Conservation (phyloP, 2,797 vertebrate genomes). For the Liasis olivaceus region DNA sequence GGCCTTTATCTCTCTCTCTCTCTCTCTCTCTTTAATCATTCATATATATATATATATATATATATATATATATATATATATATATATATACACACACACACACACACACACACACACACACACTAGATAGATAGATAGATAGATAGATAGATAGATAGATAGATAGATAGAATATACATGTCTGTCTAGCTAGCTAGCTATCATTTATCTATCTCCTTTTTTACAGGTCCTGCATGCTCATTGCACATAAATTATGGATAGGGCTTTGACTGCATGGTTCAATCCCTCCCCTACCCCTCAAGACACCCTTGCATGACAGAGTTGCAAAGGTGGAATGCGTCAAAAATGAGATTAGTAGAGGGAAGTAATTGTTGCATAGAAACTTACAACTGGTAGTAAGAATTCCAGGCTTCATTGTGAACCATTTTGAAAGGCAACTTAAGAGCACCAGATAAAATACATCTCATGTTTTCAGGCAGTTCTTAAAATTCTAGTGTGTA, state of each 20-base stretch:
- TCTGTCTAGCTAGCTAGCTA: too few relatives aligned
- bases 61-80: too few relatives aligned
- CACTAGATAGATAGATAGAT: too few relatives aligned
- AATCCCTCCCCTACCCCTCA: neutral
- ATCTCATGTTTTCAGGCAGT: fast-evolving
- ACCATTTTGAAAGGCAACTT: neutral
- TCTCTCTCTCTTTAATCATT: too few relatives aligned
- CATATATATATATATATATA: too few relatives aligned
- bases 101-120: too few relatives aligned
- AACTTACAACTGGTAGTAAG: neutral
- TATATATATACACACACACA: too few relatives aligned
- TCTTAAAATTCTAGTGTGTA: constrained; percentile 13
- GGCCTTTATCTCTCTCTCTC: too few relatives aligned
- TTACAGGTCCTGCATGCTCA: neutral
- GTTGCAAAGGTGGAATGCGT: neutral
- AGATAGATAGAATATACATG: too few relatives aligned
- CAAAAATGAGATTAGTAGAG: neutral
- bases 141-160: too few relatives aligned
- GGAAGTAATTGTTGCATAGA: neutral
- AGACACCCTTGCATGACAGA: neutral
- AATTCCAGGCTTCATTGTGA: constrained; percentile 9
- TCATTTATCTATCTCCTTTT: too few relatives aligned
- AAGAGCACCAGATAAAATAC: neutral
- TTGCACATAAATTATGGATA: neutral
- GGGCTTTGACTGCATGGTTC: neutral